phyloP scores from a whole-genome alignment of 2,888 invertebrate genomes.

The Gerris lacustris region DNA sequence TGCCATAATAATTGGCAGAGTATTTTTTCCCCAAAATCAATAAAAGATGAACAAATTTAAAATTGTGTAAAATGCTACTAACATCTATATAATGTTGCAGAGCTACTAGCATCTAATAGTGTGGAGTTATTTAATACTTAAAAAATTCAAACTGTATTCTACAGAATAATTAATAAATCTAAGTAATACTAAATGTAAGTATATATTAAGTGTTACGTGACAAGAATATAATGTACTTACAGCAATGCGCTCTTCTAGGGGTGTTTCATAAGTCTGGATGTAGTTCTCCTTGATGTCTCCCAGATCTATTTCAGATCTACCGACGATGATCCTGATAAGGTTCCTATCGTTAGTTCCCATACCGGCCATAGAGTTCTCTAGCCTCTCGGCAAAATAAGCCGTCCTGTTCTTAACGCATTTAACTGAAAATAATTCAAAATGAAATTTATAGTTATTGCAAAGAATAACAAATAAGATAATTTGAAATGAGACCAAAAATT shows the following conservation, averaged over 20 bases:
- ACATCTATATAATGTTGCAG: no score
- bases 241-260: slow-evolving; percentile 36
- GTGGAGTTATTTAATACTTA: no score
- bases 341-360: slow-evolving; percentile 43
- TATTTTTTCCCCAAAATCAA: no score
- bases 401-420: slow-evolving; percentile 37
- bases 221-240: slow-evolving; percentile 32
- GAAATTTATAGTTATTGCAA: not conserved
- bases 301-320: slow-evolving; percentile 41
- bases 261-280: slow-evolving; percentile 37
- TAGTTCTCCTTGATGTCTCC: slow-evolving; percentile 42
- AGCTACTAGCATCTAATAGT: no score
- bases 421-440: slow-evolving; percentile 29
- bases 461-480: not conserved
- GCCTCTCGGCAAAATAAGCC: slow-evolving; percentile 41
- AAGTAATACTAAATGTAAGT: no score
- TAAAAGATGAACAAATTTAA: no score
- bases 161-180: no score
- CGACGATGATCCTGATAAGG: slow-evolving; percentile 42
- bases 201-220: no score
- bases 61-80: no score
- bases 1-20: no score
- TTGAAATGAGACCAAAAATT: not conserved
- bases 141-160: no score
- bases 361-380: slow-evolving; percentile 42